Percentiles rank a stretch among this genome's conserved stretches.
phyloP scores from a whole-genome alignment of 1,140 invertebrate genomes.

The Drosophila oshimai region DNA sequence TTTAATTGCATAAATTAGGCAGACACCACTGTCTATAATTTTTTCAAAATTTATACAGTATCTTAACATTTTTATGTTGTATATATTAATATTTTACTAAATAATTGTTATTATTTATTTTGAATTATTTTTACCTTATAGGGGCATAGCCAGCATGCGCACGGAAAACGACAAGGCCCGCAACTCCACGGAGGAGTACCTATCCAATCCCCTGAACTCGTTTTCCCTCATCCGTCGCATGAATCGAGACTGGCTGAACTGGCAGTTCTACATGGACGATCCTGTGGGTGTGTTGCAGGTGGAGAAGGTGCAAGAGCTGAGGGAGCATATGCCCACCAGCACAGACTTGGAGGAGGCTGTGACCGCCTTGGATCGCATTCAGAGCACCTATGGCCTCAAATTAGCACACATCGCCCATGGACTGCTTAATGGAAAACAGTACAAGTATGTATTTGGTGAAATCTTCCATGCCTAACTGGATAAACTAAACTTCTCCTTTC shows the following conservation, averaged over 20 bases:
- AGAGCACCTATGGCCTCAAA: slow-evolving; percentile 96
- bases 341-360: slow-evolving; percentile 97
- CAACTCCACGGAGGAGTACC: slow-evolving; percentile 84
- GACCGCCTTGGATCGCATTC: slow-evolving; percentile 94
- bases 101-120: too few species aligned
- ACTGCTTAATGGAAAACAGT: slow-evolving; percentile 91
- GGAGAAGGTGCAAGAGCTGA: slow-evolving; percentile 87
- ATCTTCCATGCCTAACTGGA: background rate
- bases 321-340: slow-evolving; percentile 90
- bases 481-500: background rate
- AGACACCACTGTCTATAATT: too few species aligned
- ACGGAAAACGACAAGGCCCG: slow-evolving; percentile 90
- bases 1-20: too few species aligned
- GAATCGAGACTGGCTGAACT: slow-evolving; percentile 62
- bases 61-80: background rate
- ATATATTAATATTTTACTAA: too few species aligned
- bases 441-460: slow-evolving; percentile 85
- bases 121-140: background rate
- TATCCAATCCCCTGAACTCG: slow-evolving; percentile 66
- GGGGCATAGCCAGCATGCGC: slow-evolving; percentile 68
- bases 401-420: slow-evolving; percentile 93
- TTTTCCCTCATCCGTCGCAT: slow-evolving; percentile 69
- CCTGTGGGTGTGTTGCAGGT: slow-evolving; percentile 75
- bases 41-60: too few species aligned
- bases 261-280: slow-evolving; percentile 56